These are phyloP conservation scores for Gymnocephalus cernua DNA, from an alignment of 2,113 vertebrate species.

Conservation along the genomic window DNA sequence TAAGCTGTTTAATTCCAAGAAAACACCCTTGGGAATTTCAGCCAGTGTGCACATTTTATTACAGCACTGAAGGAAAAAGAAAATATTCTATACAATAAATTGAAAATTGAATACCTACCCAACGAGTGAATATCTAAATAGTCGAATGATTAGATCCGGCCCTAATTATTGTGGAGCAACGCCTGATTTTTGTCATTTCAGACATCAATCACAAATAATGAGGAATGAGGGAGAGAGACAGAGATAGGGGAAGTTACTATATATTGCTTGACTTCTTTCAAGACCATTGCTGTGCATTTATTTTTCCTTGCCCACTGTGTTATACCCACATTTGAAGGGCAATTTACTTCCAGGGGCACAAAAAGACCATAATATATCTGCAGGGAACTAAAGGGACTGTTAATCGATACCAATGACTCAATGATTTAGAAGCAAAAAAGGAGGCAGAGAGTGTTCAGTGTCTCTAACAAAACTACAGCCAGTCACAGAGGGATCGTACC, in stretches of 20 bases:
- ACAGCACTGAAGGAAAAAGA: too few species aligned
- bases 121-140: too few species aligned
- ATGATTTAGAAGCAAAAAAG: conserved; percentile 22
- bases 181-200: neutral
- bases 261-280: neutral
- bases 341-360: conserved; percentile 9
- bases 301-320: neutral
- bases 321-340: neutral
- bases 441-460: neutral
- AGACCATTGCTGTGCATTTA: neutral
- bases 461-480: neutral
- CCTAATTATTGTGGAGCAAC: neutral
- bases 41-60: too few species aligned
- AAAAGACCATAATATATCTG: conserved; percentile 16
- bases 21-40: too few species aligned
- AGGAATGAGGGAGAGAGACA: neutral
- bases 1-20: too few species aligned
- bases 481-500: neutral
- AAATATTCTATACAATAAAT: too few species aligned
- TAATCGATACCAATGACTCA: conserved; percentile 45
- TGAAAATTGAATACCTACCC: too few species aligned
- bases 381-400: conserved; percentile 5
- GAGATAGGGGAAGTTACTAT: too few species aligned
- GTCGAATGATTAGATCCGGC: too few species aligned
- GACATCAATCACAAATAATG: neutral